These are phyloP conservation scores for Clistopyga incitator DNA, from an alignment of 2,888 invertebrate genomes.

Conservation along the genomic window DNA sequence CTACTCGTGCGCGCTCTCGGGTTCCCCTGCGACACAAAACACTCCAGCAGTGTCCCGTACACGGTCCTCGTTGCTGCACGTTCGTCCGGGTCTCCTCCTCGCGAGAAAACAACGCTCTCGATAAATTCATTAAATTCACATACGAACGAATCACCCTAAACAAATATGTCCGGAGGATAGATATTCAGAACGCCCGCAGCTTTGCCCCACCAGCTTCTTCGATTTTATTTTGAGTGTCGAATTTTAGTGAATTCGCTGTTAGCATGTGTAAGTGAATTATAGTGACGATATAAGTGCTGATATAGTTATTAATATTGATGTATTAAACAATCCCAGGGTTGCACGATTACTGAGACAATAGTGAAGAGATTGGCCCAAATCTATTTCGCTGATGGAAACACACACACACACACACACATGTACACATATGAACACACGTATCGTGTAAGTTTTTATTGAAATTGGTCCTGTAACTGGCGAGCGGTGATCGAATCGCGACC, in stretches of 20 bases:
- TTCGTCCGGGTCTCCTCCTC: conserved; percentile 57
- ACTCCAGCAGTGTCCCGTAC: conserved; percentile 68
- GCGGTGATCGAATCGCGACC: conserved; percentile 42
- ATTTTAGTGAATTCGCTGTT: neutral
- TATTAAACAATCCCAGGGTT: neutral
- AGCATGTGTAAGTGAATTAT: conserved; percentile 13
- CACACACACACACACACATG: neutral
- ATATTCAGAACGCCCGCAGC: neutral
- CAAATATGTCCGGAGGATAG: conserved; percentile 14
- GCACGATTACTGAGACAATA: neutral
- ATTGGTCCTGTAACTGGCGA: conserved; percentile 32
- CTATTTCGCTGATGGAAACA: neutral
- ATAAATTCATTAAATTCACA: neutral
- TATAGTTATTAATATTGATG: neutral
- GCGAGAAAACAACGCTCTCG: neutral
- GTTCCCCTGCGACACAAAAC: conserved; percentile 75
- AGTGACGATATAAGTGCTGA: conserved; percentile 23
- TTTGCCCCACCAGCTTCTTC: neutral
- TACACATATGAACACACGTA: neutral
- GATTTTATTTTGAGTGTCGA: neutral
- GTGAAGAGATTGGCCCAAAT: neutral
- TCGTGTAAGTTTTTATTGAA: conserved; percentile 21
- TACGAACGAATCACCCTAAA: neutral
- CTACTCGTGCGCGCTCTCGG: conserved; percentile 56
- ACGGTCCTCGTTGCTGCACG: conserved; percentile 66